Evolutionary conservation across 2,113 vertebrate genomes (phyloP).

Genomic region (Nothoprocta perdicaria): DNA sequence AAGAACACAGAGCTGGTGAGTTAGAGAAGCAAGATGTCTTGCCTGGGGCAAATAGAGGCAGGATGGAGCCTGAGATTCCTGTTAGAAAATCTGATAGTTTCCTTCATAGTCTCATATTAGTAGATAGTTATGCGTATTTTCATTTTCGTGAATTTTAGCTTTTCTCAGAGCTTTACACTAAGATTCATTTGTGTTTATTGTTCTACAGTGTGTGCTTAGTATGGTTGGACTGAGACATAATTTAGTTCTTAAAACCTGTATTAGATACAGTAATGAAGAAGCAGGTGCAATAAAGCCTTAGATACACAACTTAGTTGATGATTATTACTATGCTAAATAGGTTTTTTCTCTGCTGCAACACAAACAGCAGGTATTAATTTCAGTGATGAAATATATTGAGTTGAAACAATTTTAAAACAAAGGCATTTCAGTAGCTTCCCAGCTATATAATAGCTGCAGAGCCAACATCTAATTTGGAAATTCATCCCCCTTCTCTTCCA

Average conservation of each 20-base stretch:
- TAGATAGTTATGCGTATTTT: not conserved
- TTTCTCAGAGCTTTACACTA: not conserved
- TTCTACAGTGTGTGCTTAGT: accelerated
- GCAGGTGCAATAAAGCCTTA: slow-evolving; percentile 29
- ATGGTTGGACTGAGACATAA: not conserved
- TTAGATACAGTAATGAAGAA: not conserved
- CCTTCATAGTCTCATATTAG: not conserved
- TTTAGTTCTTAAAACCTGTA: not conserved
- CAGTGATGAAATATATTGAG: not conserved
- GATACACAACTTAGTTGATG: not conserved
- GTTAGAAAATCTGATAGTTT: not conserved
- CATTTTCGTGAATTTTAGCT: not conserved
- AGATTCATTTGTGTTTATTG: not conserved
- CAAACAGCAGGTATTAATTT: slow-evolving; percentile 40
- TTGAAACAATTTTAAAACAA: slow-evolving; percentile 40
- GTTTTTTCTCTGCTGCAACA: not conserved
- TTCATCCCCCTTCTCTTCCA: not conserved
- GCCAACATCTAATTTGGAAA: not conserved
- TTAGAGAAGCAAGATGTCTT: not conserved
- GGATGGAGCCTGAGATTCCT: not conserved
- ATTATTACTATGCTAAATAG: not conserved
- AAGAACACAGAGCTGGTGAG: not conserved
- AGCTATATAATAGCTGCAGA: not conserved
- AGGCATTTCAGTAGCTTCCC: not conserved
- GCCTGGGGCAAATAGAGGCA: not conserved